These are phyloP conservation scores for Beris chalybata DNA, from an alignment of 2,888 invertebrate genomes.

Conservation along the genomic window DNA sequence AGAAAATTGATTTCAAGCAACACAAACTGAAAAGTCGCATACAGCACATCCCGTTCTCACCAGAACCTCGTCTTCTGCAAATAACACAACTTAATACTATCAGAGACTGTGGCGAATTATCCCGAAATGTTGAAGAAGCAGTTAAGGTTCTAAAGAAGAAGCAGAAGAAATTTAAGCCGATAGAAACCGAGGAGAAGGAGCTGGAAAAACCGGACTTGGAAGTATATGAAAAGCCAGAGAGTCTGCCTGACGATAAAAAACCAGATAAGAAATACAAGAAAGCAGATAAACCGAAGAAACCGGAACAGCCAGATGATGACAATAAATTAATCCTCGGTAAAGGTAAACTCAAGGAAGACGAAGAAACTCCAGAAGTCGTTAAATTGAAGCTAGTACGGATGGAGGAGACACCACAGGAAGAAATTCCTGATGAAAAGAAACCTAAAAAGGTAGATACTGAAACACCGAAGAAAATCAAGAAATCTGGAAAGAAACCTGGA, in stretches of 20 bases:
- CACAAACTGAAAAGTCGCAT: constrained; percentile 70
- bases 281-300: constrained; percentile 53
- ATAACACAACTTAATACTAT: constrained; percentile 59
- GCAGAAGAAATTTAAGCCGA: constrained; percentile 53
- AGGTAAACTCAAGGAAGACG: not conserved
- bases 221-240: constrained; percentile 39
- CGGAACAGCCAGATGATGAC: constrained; percentile 39
- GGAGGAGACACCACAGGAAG: constrained; percentile 58
- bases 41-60: constrained; percentile 66
- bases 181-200: not conserved
- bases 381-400: constrained; percentile 46
- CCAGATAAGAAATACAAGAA: constrained; percentile 54
- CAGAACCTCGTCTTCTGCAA: constrained; percentile 58
- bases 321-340: constrained; percentile 49
- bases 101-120: constrained; percentile 66
- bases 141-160: constrained; percentile 64
- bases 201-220: constrained; percentile 34
- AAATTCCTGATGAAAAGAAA: constrained; percentile 50
- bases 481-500: constrained; percentile 40
- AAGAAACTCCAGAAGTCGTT: constrained; percentile 9
- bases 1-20: constrained; percentile 53
- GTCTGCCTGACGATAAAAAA: constrained; percentile 42
- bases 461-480: constrained; percentile 27
- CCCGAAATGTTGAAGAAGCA: constrained; percentile 70
- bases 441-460: constrained; percentile 56